Conservation (phyloP, 2,113 vertebrate genomes). For the Stercorarius parasiticus region DNA sequence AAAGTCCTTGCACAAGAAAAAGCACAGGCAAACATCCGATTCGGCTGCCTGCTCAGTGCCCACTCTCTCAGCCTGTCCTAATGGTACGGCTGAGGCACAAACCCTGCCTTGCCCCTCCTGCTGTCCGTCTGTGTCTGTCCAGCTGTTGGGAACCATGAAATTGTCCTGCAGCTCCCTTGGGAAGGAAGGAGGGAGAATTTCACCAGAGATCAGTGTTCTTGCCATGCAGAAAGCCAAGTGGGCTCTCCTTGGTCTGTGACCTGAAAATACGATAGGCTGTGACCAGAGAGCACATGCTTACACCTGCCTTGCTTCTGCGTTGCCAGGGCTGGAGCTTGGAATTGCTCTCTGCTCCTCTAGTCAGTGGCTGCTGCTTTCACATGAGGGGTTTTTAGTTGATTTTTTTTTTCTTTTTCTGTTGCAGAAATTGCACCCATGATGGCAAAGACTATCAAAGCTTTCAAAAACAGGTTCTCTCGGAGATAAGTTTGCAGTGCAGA, state of each 20-base stretch:
- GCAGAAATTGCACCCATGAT: conserved; percentile 99
- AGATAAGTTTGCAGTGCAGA: conserved; percentile 80
- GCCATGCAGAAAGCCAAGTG: background rate
- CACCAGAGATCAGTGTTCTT: background rate
- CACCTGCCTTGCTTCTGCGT: background rate
- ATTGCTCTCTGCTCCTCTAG: background rate
- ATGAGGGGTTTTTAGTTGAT: background rate
- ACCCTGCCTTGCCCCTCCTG: background rate
- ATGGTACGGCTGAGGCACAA: background rate
- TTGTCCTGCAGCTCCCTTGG: background rate
- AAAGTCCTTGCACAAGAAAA: background rate
- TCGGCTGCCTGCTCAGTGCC: background rate
- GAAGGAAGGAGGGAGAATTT: background rate
- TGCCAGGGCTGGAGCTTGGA: background rate
- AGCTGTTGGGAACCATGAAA: background rate
- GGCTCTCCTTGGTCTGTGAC: background rate
- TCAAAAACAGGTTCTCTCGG: conserved; percentile 97
- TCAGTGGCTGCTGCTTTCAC: background rate
- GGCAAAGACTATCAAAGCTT: conserved; percentile 99
- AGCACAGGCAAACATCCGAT: background rate
- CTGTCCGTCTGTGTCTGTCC: background rate
- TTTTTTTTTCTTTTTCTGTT: background rate
- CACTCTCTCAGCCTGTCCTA: background rate
- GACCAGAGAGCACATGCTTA: background rate
- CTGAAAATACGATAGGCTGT: accelerated